Evolutionary conservation across 2,797 vertebrate genomes (phyloP), one percentile per base, ranked within the genome.

Genomic region (Malurus splendens): DNA sequence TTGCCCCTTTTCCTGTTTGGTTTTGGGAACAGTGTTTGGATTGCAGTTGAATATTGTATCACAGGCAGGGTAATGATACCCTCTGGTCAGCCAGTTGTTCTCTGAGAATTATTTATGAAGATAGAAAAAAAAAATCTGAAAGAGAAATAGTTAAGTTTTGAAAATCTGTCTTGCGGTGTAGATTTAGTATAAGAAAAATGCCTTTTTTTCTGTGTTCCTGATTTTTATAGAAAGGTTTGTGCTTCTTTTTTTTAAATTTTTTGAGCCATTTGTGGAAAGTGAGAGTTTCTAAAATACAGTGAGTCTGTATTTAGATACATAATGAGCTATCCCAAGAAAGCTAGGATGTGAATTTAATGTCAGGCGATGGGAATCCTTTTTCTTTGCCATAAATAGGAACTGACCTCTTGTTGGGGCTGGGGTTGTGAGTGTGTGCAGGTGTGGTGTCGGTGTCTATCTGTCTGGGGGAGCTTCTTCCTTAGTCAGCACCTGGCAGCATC

Each of bases 1-100:
- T 85, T 88, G 52, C 38, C 33, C 67, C 51, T 80, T 72, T 93
- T 93, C 82, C 89, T 95, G 86, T 82, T 90, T 90, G 91, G 41
- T 67, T 90, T 90, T 73, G 77, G 85, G 86, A 87, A 24, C 54
- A 39, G 5, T 48, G 72, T 92, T 88, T 78, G 85, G 45, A 17
- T 82, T 80, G 48, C 76, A 78, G 38, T 20, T 60, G 78, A 36
- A 70, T 83, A 19, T 76, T 62, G 13, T 52, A 38, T 45, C 4
- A 0, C 5, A 12, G 62, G 57, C 62, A 32, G 33, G 11, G 9
- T 47, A 47, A 28, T 30, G 77, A 47, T 62, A 48, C 19, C 74
- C 57, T 87, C 77, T 80, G 80, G 42, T 66, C 55, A 80, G 60
- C 56, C 50, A 73, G 32, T 82, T 56, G 42, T 81, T 85, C 78